Base-by-base conservation (phyloP, 2,888 invertebrate genomes). In the Odontocolon sp. region DNA sequence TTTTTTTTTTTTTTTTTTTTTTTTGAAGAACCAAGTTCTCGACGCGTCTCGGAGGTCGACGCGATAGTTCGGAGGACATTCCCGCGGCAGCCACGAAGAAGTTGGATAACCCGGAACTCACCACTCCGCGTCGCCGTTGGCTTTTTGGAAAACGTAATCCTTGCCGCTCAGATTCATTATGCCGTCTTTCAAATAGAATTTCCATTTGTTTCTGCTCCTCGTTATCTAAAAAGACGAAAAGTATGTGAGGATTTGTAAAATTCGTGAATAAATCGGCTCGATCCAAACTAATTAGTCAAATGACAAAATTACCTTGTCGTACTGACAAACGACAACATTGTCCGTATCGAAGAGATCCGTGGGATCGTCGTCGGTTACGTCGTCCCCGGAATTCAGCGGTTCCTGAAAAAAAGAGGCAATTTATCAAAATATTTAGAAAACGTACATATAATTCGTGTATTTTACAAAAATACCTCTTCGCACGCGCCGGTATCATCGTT, bases 91-190 rank as follows among this genome's bases (percentile, higher is more conserved):
- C 9, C 61, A 56, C 52, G 28, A 47, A 21, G 21, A 36, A 64
- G 45, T 57, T 52, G 21, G 31, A 26, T 5, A 8, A 18, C 6
- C 14, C 40, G 11, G 38, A 21, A 54, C 50, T 93, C 94, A 99
- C 99, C 99, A 99, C 91, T 99, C 99, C 21, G 99, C 99, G 93
- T 99, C 99, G 82, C 99, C 99, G 87, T 96, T 97, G 9, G 99
- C 98, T 92, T 98, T 98, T 92, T 99, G 99, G 92, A 99, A 99
- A 87, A 99, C 98, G 92, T 95, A 99, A 92, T 99, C 99, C 91
- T 97, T 97, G 50, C 99, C 99, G 82, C 95, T 95, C 88, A 99
- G 94, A 92, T 98, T 99, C 99, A 99, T 99, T 80, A 99, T 99
- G 74, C 99, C 99, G 92, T 99, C 99, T 92, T 99, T 99, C 80